Evolutionary conservation across 1,140 invertebrate species (phyloP).

Genomic region (Euwallacea similis): DNA sequence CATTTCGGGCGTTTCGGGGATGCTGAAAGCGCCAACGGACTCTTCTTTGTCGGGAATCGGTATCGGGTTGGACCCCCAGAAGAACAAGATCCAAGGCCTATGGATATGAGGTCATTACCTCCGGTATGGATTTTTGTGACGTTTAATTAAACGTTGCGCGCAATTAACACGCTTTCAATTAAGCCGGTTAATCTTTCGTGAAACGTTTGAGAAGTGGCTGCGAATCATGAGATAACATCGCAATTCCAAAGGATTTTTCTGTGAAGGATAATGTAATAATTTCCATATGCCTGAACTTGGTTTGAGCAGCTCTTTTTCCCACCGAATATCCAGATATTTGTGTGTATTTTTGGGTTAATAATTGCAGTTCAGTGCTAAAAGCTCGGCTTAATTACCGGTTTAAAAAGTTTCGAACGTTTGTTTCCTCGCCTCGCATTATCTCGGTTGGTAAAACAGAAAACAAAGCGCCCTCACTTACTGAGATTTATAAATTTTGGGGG

Average conservation of each 20-base stretch:
- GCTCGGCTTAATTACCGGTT: too few relatives aligned
- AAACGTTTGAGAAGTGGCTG: background rate
- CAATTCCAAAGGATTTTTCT: too few relatives aligned
- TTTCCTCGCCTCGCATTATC: too few relatives aligned
- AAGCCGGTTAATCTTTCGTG: background rate
- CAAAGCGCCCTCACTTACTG: background rate
- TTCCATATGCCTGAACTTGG: too few relatives aligned
- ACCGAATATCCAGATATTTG: too few relatives aligned
- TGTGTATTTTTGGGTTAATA: too few relatives aligned
- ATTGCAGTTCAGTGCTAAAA: too few relatives aligned
- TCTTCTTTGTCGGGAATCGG: slow-evolving; percentile 1
- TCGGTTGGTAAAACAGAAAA: background rate
- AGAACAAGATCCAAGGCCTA: background rate
- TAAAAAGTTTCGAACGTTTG: too few relatives aligned
- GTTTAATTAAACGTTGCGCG: slow-evolving; percentile 1
- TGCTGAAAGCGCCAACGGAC: background rate
- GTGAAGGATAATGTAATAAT: too few relatives aligned
- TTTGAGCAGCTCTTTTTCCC: too few relatives aligned
- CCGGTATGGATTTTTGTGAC: background rate
- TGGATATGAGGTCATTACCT: background rate
- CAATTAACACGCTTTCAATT: background rate
- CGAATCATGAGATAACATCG: too few relatives aligned
- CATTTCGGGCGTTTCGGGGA: background rate
- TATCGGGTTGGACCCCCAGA: background rate
- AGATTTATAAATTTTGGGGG: background rate